Evolutionary conservation across 2,888 invertebrate species (phyloP).

Genomic region (Pachymerium ferrugineum): DNA sequence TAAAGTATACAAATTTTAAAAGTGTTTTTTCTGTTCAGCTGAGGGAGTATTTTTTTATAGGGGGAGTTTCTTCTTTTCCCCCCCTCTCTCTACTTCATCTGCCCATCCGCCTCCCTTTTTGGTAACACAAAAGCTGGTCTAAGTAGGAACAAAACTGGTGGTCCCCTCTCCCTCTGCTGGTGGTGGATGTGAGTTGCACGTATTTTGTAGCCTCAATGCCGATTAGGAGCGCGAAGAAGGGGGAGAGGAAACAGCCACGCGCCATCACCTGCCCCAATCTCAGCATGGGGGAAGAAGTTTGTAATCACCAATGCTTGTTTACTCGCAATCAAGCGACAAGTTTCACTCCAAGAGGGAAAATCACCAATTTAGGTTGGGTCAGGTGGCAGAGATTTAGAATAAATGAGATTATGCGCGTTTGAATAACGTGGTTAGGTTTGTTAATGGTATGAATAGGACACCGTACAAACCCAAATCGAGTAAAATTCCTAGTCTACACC

Average conservation of each 20-base stretch:
- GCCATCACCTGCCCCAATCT: neutral
- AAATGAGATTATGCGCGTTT: no score
- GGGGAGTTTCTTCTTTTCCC: neutral
- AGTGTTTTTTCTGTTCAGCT: no score
- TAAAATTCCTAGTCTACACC: no score
- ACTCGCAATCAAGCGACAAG: neutral
- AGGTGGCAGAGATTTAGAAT: neutral
- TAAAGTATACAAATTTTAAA: no score
- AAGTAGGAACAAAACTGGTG: slow-evolving; percentile 3
- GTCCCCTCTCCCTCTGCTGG: neutral
- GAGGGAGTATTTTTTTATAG: no score
- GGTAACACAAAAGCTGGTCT: neutral
- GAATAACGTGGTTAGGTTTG: no score
- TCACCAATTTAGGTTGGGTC: neutral
- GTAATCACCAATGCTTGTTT: neutral
- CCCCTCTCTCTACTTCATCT: neutral
- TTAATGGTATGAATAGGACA: no score
- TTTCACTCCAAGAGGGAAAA: neutral
- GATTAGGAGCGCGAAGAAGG: neutral
- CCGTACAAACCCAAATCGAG: no score
- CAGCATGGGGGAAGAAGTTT: neutral
- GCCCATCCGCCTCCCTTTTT: neutral
- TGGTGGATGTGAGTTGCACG: neutral
- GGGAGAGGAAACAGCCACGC: neutral
- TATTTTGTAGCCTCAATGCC: neutral